phyloP scores from a whole-genome alignment of 2,888 invertebrate genomes.

The Hydraecia micacea region DNA sequence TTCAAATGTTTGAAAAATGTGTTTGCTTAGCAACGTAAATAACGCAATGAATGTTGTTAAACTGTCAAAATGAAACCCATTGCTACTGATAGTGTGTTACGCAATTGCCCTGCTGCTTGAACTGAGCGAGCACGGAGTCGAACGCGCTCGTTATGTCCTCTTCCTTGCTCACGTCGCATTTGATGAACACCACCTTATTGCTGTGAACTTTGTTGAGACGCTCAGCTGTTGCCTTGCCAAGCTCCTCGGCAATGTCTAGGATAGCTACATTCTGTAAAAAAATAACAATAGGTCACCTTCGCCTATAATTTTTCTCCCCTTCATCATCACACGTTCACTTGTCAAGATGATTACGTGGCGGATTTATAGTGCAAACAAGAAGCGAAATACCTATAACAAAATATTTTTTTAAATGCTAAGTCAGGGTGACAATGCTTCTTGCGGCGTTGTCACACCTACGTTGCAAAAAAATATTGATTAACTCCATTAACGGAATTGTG shows the following conservation, averaged over 20 bases:
- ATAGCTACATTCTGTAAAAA: conserved; percentile 68
- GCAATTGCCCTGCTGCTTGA: too few relatives aligned
- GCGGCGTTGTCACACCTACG: conserved; percentile 9
- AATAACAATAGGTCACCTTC: neutral
- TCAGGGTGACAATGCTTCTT: neutral
- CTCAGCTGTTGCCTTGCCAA: conserved; percentile 67
- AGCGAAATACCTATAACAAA: neutral
- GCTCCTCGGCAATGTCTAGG: conserved; percentile 72
- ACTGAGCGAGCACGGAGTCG: conserved; percentile 66
- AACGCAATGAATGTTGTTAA: too few relatives aligned
- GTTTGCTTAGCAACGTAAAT: too few relatives aligned
- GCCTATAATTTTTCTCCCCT: neutral
- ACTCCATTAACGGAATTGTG: neutral
- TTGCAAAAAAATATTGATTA: neutral
- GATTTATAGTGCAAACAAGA: neutral
- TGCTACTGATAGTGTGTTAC: too few relatives aligned
- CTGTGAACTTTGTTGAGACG: conserved; percentile 69
- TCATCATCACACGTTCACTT: neutral
- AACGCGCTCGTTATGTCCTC: conserved; percentile 69
- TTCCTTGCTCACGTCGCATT: conserved; percentile 76
- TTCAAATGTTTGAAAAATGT: too few relatives aligned
- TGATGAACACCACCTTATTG: conserved; percentile 70
- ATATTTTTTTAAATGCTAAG: too few relatives aligned
- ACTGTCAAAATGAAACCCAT: too few relatives aligned
- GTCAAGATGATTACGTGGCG: neutral